phyloP scores from a whole-genome alignment of 2,888 invertebrate species.

The Pachycephus smyrnensis region DNA sequence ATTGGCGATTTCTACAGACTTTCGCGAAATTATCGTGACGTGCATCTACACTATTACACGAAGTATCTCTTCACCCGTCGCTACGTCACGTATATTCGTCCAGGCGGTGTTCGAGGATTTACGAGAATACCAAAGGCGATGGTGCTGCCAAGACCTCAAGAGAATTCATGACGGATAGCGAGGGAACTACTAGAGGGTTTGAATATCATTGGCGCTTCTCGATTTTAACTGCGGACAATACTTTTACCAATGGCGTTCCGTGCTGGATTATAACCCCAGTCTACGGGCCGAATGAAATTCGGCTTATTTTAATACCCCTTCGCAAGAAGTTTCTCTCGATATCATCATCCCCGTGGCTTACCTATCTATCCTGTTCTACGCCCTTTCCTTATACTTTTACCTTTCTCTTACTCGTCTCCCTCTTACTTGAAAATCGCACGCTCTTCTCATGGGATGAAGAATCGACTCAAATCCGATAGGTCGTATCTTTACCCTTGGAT shows the following conservation, averaged over 20 bases:
- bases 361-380: not conserved
- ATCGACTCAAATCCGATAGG: not conserved
- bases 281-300: slow-evolving; percentile 40
- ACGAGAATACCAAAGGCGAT: not conserved
- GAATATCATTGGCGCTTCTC: not conserved
- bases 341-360: not conserved
- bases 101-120: too few species aligned
- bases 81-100: not conserved
- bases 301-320: slow-evolving; percentile 43
- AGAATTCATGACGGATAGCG: not conserved
- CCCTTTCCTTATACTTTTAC: not conserved
- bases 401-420: not conserved
- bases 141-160: not conserved
- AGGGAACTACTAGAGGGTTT: not conserved
- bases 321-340: slow-evolving; percentile 6
- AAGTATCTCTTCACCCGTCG: not conserved
- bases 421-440: not conserved
- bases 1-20: not conserved
- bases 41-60: not conserved
- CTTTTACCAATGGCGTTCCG: not conserved
- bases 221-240: not conserved
- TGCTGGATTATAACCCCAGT: slow-evolving; percentile 37
- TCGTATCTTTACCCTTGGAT: not conserved
- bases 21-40: not conserved
- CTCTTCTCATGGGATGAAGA: not conserved